phyloP scores from a whole-genome alignment of 2,113 vertebrate species.

The Labeo rohita region DNA sequence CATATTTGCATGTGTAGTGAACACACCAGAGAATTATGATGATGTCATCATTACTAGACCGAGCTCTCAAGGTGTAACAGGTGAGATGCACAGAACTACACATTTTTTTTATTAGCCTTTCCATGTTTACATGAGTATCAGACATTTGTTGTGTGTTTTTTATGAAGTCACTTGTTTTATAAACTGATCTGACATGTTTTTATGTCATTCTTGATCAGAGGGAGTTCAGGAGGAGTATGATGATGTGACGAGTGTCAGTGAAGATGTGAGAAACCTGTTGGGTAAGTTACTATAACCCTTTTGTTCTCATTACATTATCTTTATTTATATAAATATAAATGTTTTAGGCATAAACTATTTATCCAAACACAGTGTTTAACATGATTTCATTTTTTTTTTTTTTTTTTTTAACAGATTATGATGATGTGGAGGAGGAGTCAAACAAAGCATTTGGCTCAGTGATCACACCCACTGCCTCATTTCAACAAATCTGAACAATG shows the following conservation, averaged over 20 bases:
- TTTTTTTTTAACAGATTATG: background rate
- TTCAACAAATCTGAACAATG: too few species aligned
- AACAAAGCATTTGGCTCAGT: too few species aligned
- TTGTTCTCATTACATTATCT: too few species aligned
- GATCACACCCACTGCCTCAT: background rate
- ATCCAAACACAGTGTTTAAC: background rate
- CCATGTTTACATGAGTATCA: background rate
- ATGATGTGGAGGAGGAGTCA: too few species aligned
- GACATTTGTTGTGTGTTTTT: too few species aligned
- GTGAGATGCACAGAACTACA: background rate
- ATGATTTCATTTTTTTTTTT: background rate
- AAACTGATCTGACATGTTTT: background rate
- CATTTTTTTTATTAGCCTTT: background rate
- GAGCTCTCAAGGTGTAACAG: background rate
- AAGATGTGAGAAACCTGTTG: background rate
- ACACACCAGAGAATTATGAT: constrained; percentile 33
- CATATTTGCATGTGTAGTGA: background rate
- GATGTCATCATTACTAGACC: constrained; percentile 25
- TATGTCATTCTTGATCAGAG: constrained; percentile 8
- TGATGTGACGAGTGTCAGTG: background rate
- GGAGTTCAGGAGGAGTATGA: constrained; percentile 12
- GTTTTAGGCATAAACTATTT: background rate
- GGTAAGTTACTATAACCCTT: background rate
- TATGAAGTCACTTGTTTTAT: background rate
- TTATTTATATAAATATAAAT: too few species aligned